phyloP scores from a whole-genome alignment of 1,140 invertebrate genomes.

The Scylla paramamosain region DNA sequence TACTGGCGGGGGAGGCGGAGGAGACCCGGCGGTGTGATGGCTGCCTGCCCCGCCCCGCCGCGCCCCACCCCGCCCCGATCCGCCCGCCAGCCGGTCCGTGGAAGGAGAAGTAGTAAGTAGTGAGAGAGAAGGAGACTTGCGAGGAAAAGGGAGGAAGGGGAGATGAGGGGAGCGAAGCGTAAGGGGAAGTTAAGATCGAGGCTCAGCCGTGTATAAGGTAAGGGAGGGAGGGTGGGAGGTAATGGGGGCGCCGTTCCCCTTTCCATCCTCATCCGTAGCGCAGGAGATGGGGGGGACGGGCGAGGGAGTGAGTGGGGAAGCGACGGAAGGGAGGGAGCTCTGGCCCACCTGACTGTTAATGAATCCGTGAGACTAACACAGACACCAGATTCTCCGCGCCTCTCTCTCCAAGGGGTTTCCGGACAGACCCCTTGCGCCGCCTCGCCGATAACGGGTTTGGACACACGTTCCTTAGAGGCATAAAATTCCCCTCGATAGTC shows the following conservation, averaged over 20 bases:
- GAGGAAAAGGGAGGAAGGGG: neutral
- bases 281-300: neutral
- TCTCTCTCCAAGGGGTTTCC: neutral
- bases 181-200: slow-evolving; percentile 26
- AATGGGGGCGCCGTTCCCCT: neutral
- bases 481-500: neutral
- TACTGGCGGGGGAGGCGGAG: slow-evolving; percentile 52
- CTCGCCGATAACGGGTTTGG: neutral
- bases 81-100: neutral
- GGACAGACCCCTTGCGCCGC: neutral
- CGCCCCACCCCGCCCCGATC: neutral
- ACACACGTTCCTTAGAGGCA: neutral
- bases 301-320: neutral
- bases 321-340: neutral
- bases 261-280: neutral
- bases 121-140: neutral
- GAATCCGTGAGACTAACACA: neutral
- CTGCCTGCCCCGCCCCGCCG: neutral
- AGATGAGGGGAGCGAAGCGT: neutral
- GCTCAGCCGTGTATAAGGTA: slow-evolving; percentile 2
- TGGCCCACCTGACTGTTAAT: slow-evolving; percentile 27
- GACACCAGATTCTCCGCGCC: slow-evolving; percentile 7
- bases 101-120: neutral
- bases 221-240: slow-evolving; percentile 18
- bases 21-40: slow-evolving; percentile 37